Evolutionary conservation across 1,140 invertebrate genomes (phyloP), one percentile per base, ranked within the genome.

Genomic region (Cephus cinctus): DNA sequence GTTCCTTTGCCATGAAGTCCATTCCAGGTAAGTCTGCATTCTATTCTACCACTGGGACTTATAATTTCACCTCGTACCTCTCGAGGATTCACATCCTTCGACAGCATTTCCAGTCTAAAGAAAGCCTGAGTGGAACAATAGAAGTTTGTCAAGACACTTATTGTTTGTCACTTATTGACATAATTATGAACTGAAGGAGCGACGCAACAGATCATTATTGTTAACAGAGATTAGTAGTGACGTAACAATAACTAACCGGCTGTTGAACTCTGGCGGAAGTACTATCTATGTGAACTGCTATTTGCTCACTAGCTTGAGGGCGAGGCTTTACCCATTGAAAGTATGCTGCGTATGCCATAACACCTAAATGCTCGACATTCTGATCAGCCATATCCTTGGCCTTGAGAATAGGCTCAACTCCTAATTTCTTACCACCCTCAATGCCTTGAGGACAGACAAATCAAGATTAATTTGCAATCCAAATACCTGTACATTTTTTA

Each of bases 381-480:
- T 87, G 88, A 72, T 95, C 92, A 35, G 90, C 87, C 86, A 98
- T 92, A 65, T 98, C 94, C 72, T 91, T 92, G 4, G 95, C 88
- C 58, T 90, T 87, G 22, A 98, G 68, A 31, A 96, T 84, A 18
- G 93, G 92, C 60, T 94, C 87, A 3, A 97, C 89, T 12, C 94
- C 92, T 69, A 83, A 63, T 59, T 81, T 82, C 49, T 79, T 77
- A 6, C 81, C 83, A n/a, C 81, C 82, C 18, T 78, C 77, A 32
- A 85, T 80, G 48, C 81, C 83, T n/a, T n/a, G n/a, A n/a, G n/a
- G n/a, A n/a, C n/a, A n/a, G n/a, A n/a, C n/a, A n/a, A n/a, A n/a
- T n/a, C n/a, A n/a, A n/a, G n/a, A n/a, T n/a, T n/a, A n/a, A n/a
- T n/a, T n/a, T 84, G 56, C 20, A 50, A 57, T 50, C 54, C 56